Evolutionary conservation across 2,113 vertebrate genomes (phyloP), one percentile per base, ranked within the genome.

Genomic region (Platysteira castanea): DNA sequence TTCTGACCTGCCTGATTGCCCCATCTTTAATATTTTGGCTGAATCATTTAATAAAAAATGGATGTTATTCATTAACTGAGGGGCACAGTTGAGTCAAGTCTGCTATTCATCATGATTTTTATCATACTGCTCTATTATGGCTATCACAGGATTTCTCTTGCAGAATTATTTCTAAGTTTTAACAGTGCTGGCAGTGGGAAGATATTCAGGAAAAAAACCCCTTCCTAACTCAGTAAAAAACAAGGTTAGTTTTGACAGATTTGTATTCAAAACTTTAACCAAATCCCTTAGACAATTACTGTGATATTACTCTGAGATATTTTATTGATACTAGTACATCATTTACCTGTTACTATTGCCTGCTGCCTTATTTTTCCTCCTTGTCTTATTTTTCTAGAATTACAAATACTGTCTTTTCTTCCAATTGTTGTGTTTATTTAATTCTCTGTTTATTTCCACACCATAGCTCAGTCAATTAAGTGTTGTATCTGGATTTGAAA

Each of bases 281-380:
- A 78, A 94, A 95, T 96, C 73, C 86, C 92, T 96, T 78, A 94
- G 91, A 87, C 10, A 84, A 94, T 93, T 96, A 95, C 35, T 68
- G 39, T 64, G 69, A 41, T 91, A 95, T 90, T 93, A 90, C 44
- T 92, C 59, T 74, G 84, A 96, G 93, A 93, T 67, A 31, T 80
- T 97, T 97, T 93, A 83, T 77, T 53, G 88, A 71, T 91, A 89
- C 52, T 93, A 82, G 76, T 85, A 89, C 50, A 46, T 78, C 46
- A 89, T 75, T 95, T 95, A 93, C 22, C 74, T 73, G 46, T 67
- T 92, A 68, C 21, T 44, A 39, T 42, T 91, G 5, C 37, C 16
- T 46, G n/a, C n/a, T 90, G 27, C 18, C 13, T 70, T 90, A 70
- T 30, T 63, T 87, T 84, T 47, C 42, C 28, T 75, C 39, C 83